These are phyloP conservation scores for Porites lobata DNA, from an alignment of 92 coral and sea anemone genomes.

Conservation along the genomic window DNA sequence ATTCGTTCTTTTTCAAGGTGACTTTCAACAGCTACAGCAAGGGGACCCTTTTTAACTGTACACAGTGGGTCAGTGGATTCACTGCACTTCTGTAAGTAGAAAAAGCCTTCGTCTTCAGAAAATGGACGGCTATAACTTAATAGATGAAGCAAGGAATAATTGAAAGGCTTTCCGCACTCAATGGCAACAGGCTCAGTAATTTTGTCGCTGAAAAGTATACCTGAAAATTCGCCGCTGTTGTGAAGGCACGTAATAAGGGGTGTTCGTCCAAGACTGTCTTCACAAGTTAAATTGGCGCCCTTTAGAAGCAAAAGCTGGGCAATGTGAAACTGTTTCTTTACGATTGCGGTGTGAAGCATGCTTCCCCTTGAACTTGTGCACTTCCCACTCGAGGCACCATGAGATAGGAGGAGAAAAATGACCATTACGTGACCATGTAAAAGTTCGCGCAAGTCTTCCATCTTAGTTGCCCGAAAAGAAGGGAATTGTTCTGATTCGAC, in stretches of 20 bases:
- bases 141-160: constrained; percentile 59
- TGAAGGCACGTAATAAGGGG: constrained; percentile 34
- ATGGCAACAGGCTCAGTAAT: constrained; percentile 22
- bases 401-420: constrained; percentile 5
- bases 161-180: constrained; percentile 49
- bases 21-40: constrained; percentile 37
- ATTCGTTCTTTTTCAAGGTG: constrained; percentile 39
- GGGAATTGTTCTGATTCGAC: background rate
- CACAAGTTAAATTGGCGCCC: constrained; percentile 30
- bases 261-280: constrained; percentile 19
- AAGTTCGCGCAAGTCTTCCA: background rate
- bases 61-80: background rate
- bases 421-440: constrained; percentile 4
- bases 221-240: constrained; percentile 26
- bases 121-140: constrained; percentile 32
- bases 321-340: background rate
- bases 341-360: constrained; percentile 14
- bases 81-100: constrained; percentile 8
- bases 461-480: background rate
- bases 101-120: constrained; percentile 25
- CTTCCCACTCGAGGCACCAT: constrained; percentile 12
- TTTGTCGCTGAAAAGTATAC: constrained; percentile 19
- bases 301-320: constrained; percentile 3
- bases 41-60: constrained; percentile 22
- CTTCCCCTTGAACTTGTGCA: background rate